A percentile compares a stretch with the other conserved stretches of the same genome.
These are phyloP conservation scores for Cyrtorhinus lividipennis DNA, from an alignment of 1,140 invertebrate species.

Conservation along the genomic window DNA sequence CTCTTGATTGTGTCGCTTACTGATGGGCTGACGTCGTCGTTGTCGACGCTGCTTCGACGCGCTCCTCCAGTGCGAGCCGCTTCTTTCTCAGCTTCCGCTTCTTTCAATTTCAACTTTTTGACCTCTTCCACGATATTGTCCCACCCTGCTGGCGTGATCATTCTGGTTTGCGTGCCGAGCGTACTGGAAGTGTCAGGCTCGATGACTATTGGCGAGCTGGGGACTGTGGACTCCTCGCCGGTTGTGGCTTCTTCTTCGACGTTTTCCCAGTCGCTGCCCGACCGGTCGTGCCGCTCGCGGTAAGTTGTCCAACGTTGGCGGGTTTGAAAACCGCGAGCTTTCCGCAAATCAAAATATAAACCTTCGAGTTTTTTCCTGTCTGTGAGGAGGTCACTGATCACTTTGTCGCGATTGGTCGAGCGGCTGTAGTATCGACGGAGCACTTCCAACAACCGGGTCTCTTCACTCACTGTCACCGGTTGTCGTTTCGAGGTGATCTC, in stretches of 20 bases:
- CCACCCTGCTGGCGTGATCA: constrained; percentile 38
- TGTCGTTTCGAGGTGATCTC: constrained; percentile 28
- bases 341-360: constrained; percentile 52
- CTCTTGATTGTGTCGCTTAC: constrained; percentile 72
- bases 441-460: constrained; percentile 45
- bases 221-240: constrained; percentile 22
- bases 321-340: constrained; percentile 42
- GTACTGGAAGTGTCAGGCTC: constrained; percentile 29
- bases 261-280: neutral
- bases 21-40: constrained; percentile 68
- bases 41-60: constrained; percentile 56
- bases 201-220: constrained; percentile 43
- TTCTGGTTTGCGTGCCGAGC: constrained; percentile 43
- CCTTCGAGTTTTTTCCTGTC: constrained; percentile 54
- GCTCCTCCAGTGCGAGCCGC: constrained; percentile 32
- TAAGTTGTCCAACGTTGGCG: neutral
- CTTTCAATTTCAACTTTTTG: constrained; percentile 26
- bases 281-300: neutral
- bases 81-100: constrained; percentile 24
- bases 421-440: constrained; percentile 48
- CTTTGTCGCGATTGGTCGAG: constrained; percentile 44
- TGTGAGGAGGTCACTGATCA: constrained; percentile 52
- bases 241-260: constrained; percentile 16
- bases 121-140: constrained; percentile 35
- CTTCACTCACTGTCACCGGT: constrained; percentile 33